A percentile compares a stretch with the other conserved stretches of the same genome.
Evolutionary conservation across 2,797 vertebrate species (phyloP).

Genomic region (Anableps anableps): DNA sequence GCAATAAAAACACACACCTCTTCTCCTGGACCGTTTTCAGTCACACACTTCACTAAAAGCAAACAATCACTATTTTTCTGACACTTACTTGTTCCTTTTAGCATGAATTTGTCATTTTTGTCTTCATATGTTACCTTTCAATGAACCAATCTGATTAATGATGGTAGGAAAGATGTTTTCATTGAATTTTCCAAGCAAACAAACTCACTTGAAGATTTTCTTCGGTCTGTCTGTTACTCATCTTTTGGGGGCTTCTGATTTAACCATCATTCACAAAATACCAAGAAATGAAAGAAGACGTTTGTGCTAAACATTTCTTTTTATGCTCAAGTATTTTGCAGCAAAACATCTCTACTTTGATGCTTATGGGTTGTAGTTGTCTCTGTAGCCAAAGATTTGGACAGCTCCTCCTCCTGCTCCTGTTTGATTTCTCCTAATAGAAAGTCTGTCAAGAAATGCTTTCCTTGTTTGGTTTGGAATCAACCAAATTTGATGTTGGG

Average conservation of each 20-base stretch:
- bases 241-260: not conserved
- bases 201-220: not conserved
- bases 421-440: not conserved
- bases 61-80: not conserved
- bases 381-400: not conserved
- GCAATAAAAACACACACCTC: slow-evolving; percentile 29
- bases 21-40: not conserved
- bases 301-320: not conserved
- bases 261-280: not conserved
- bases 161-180: not conserved
- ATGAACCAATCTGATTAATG: not conserved
- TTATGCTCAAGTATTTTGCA: not conserved
- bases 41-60: slow-evolving; percentile 8
- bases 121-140: not conserved
- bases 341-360: not conserved
- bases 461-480: not conserved
- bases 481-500: not conserved
- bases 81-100: not conserved
- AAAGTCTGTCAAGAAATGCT: not conserved
- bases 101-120: not conserved
- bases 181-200: not conserved
- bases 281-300: not conserved
- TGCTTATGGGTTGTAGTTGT: not conserved
- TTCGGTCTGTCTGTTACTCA: not conserved
- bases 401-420: not conserved